Base-by-base conservation (phyloP, 2,888 invertebrate genomes). In the Bugulina stolonifera region DNA sequence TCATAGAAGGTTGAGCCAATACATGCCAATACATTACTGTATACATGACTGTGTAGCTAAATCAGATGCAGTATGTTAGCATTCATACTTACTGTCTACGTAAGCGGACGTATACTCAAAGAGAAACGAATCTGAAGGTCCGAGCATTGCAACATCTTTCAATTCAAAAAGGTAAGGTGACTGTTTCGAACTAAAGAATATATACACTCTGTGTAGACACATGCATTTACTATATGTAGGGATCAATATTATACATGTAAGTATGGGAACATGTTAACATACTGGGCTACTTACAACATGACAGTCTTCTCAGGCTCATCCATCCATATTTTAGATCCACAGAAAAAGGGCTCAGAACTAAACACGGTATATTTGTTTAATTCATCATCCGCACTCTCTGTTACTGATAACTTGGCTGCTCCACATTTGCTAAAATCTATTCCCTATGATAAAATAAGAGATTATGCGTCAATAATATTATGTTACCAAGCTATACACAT, bases 371-470 rank as follows among this genome's bases (percentile, higher is more conserved):
- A 64, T 10, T 27, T 64, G 27, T 27, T 14, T 14, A 10, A 27
- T 32, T 64, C 27, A 2, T 34, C 32, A 32, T 64, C 64, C 32
- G 64, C 29, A 10, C 10, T 3, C 32, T 64, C 64, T 34, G 64
- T 64, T 1, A 64, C 64, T 29, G 64, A 2, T n/a, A 64, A 5
- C 14, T 14, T 32, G 2, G 64, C 64, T 29, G 25, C 64, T 29
- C 32, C 64, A 32, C 64, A 64, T n/a, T 32, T 64, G 29, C 32
- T 64, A 27, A 64, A 34, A 64, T 64, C 64, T 27, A 64, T 64
- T 27, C 64, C 64, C 64, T 64, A 32, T 14, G n/a, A 32, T 10
- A 64, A 3, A 34, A 25, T 5, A 57, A n/a, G n/a, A n/a, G n/a
- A n/a, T n/a, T n/a, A n/a, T n/a, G n/a, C n/a, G n/a, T n/a, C n/a